Conservation (phyloP, 1,140 invertebrate genomes). For the Brachionus asplanchnoidis region DNA sequence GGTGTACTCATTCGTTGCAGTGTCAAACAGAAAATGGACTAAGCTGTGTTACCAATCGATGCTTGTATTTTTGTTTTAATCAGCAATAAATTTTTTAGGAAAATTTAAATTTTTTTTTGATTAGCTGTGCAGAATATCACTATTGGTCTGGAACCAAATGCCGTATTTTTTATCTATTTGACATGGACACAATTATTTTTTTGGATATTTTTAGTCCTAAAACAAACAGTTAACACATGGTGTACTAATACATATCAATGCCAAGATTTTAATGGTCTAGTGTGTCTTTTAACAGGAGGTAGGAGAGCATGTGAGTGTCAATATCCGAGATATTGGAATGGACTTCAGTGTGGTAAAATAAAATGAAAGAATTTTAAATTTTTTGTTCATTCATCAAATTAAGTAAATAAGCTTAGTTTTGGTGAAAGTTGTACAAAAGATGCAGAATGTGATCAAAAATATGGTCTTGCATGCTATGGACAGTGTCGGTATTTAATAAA, state of each 20-base stretch:
- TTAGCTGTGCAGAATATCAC: background rate
- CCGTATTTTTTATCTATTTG: background rate
- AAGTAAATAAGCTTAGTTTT: background rate
- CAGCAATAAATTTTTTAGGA: no score
- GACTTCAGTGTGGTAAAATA: background rate
- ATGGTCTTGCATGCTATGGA: background rate
- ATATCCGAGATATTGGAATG: constrained; percentile 13
- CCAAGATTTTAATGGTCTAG: constrained; percentile 14
- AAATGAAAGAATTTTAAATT: background rate
- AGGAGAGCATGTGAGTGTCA: background rate
- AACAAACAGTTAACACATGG: constrained; percentile 2
- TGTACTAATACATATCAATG: constrained; percentile 16
- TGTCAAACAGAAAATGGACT: constrained; percentile 30
- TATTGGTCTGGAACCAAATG: constrained; percentile 25
- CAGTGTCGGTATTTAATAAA: background rate
- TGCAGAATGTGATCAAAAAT: background rate
- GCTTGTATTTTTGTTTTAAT: background rate
- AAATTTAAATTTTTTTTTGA: background rate
- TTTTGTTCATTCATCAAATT: background rate
- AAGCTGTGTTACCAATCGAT: background rate
- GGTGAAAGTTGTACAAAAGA: background rate
- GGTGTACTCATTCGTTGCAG: background rate
- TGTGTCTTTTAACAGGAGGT: background rate
- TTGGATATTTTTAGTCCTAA: background rate
- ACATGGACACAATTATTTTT: background rate